A percentile compares a stretch with the other conserved stretches of the same genome.
Evolutionary conservation across 2,888 invertebrate genomes (phyloP).

Genomic region (Hoplodrina blanda): DNA sequence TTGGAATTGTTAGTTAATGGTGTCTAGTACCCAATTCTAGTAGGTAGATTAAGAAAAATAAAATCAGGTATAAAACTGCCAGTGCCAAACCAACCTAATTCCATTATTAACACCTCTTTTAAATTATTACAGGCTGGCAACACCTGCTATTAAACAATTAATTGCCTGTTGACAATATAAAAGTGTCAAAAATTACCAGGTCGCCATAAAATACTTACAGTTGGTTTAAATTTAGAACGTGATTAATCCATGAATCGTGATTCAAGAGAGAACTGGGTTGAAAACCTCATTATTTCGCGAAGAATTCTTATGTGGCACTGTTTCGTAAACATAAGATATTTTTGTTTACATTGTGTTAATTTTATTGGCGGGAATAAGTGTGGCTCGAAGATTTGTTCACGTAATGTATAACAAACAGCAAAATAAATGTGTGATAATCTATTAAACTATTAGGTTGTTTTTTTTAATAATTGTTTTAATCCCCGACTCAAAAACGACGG

Average conservation of each 20-base stretch:
- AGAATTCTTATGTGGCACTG: constrained; percentile 47
- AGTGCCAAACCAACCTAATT: constrained; percentile 27
- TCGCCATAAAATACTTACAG: constrained; percentile 22
- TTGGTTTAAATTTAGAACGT: constrained; percentile 41
- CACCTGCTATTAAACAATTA: constrained; percentile 48
- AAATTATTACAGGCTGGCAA: constrained; percentile 26
- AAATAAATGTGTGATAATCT: constrained; percentile 12
- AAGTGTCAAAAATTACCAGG: constrained; percentile 35
- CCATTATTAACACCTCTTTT: constrained; percentile 13
- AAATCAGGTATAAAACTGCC: constrained; percentile 11
- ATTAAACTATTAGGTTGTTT: neutral
- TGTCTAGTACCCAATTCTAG: too few species aligned
- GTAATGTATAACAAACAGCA: constrained; percentile 1
- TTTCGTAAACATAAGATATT: constrained; percentile 52
- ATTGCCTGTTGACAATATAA: constrained; percentile 51
- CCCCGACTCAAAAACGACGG: too few species aligned
- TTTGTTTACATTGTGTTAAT: constrained; percentile 43
- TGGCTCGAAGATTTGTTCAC: constrained; percentile 16
- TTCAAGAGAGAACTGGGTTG: constrained; percentile 38
- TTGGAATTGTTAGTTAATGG: too few species aligned
- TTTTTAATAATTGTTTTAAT: too few species aligned
- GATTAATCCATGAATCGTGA: constrained; percentile 40
- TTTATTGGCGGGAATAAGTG: constrained; percentile 26
- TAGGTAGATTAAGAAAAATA: neutral
- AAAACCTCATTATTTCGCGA: constrained; percentile 51